Percentiles rank a stretch among this genome's conserved stretches.
Conservation (phyloP, 1,140 invertebrate genomes). For the Plectrocnemia conspersa region DNA sequence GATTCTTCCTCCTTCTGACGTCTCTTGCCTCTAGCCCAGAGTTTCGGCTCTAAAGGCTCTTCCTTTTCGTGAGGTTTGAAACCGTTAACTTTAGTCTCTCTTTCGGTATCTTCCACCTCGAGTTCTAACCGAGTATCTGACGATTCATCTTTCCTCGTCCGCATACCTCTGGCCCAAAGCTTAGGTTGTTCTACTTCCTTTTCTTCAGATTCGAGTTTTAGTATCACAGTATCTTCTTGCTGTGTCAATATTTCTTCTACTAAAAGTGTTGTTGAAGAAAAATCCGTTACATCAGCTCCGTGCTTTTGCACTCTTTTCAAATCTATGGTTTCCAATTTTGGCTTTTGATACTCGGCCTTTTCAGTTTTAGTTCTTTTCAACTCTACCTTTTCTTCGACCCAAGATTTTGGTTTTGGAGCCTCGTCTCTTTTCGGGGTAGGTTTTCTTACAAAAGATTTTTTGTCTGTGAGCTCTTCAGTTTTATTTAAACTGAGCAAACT, state of each 20-base stretch:
- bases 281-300: slow-evolving; percentile 8
- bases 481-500: slow-evolving; percentile 35
- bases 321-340: slow-evolving; percentile 43
- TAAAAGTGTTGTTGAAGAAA: slow-evolving; percentile 17
- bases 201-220: slow-evolving; percentile 36
- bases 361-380: slow-evolving; percentile 51
- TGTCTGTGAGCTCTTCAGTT: slow-evolving; percentile 32
- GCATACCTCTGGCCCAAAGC: slow-evolving; percentile 43
- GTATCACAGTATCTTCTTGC: slow-evolving; percentile 42
- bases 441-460: slow-evolving; percentile 4
- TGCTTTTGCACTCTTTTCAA: slow-evolving; percentile 38
- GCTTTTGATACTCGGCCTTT: slow-evolving; percentile 39
- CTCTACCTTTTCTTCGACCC: slow-evolving; percentile 56
- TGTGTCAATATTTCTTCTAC: slow-evolving; percentile 34
- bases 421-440: slow-evolving; percentile 27
- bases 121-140: slow-evolving; percentile 6
- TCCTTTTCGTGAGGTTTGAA: slow-evolving; percentile 35
- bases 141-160: slow-evolving; percentile 11
- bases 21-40: slow-evolving; percentile 41
- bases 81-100: not conserved
- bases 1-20: slow-evolving; percentile 40
- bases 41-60: slow-evolving; percentile 32
- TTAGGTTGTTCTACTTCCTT: slow-evolving; percentile 39
- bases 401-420: slow-evolving; percentile 44
- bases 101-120: not conserved